Conservation (phyloP, 2,113 vertebrate species). For the Tetrax tetrax region DNA sequence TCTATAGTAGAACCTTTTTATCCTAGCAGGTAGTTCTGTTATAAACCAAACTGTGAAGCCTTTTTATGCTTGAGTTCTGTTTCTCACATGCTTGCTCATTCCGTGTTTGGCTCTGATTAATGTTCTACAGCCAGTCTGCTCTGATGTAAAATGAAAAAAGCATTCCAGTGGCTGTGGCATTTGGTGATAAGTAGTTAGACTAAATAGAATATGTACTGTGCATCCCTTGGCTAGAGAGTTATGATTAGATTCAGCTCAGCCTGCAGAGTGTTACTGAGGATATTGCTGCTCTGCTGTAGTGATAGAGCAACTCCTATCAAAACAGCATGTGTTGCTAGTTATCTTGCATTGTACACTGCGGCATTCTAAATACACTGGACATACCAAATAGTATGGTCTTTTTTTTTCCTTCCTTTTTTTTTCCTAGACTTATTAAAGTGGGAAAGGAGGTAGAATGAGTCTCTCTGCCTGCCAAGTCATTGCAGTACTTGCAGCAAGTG, state of each 20-base stretch:
- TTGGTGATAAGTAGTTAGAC: conserved; percentile 62
- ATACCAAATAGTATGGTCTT: not conserved
- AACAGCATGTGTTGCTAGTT: conserved; percentile 22
- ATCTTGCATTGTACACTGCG: not conserved
- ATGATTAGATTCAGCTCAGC: conserved; percentile 42
- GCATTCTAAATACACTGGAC: not conserved
- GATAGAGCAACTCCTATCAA: conserved; percentile 11
- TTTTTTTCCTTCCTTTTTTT: not conserved
- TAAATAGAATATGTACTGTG: conserved; percentile 45
- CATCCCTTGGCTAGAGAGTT: conserved; percentile 17
- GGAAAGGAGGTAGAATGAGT: not conserved
- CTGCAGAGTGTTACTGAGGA: not conserved
- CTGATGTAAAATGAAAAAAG: conserved; percentile 19
- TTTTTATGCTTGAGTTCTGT: not conserved
- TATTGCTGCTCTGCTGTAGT: not conserved
- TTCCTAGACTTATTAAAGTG: not conserved
- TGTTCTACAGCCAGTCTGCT: not conserved
- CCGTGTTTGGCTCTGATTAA: conserved; percentile 24
- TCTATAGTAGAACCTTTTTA: not conserved
- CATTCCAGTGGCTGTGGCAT: conserved; percentile 29
- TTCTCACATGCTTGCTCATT: not conserved
- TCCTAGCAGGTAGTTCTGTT: not conserved
- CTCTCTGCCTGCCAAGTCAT: not conserved
- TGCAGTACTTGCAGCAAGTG: not conserved
- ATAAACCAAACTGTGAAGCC: not conserved